phyloP scores from a whole-genome alignment of 64 coral and sea anemone genomes.

The Stichodactyla mertensii region DNA sequence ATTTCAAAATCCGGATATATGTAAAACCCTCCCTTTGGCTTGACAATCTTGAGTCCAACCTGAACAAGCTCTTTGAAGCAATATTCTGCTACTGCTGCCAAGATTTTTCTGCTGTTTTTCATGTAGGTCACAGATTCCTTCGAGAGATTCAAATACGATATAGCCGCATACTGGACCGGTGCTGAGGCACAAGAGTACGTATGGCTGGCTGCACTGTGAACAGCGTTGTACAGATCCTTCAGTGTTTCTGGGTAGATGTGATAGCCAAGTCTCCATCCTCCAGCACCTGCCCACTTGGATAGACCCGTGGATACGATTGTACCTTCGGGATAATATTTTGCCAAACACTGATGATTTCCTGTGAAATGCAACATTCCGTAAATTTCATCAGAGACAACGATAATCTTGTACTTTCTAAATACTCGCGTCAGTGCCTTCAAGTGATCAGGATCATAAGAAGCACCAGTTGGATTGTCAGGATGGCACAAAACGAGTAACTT shows the following conservation, averaged over 20 bases:
- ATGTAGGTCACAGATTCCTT: slow-evolving; percentile 32
- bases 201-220: slow-evolving; percentile 42
- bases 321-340: slow-evolving; percentile 36
- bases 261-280: slow-evolving; percentile 47
- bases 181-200: slow-evolving; percentile 43
- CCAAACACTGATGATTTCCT: slow-evolving; percentile 23
- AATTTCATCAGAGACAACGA: slow-evolving; percentile 51
- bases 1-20: slow-evolving; percentile 57
- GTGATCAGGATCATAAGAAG: slow-evolving; percentile 26
- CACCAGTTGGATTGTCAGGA: slow-evolving; percentile 48
- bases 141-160: slow-evolving; percentile 14
- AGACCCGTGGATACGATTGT: slow-evolving; percentile 38
- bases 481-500: slow-evolving; percentile 31
- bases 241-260: slow-evolving; percentile 35
- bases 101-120: not conserved
- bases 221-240: slow-evolving; percentile 19
- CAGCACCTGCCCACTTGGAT: slow-evolving; percentile 45
- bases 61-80: slow-evolving; percentile 16
- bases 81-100: slow-evolving; percentile 29
- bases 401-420: slow-evolving; percentile 25
- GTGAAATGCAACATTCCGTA: slow-evolving; percentile 27
- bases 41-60: slow-evolving; percentile 38
- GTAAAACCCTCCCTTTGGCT: slow-evolving; percentile 42
- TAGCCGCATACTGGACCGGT: slow-evolving; percentile 46
- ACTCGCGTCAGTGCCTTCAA: slow-evolving; percentile 22